Conservation (phyloP, 2,888 invertebrate genomes). For the Anaspis maculata region DNA sequence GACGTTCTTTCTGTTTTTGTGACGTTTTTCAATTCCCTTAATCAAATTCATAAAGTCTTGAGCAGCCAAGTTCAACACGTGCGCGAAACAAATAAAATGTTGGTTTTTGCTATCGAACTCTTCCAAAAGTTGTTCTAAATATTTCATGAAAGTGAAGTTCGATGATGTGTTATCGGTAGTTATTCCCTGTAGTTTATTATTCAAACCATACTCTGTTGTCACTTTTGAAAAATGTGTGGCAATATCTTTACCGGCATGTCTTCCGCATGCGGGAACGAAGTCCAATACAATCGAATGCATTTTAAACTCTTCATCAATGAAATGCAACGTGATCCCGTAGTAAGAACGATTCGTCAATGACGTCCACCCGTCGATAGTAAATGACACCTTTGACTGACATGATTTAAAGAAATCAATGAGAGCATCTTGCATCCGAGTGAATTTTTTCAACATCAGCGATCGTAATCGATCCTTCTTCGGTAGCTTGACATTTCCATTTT, state of each 20-base stretch:
- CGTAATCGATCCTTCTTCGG: constrained; percentile 8
- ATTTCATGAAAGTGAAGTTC: constrained; percentile 5
- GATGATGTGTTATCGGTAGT: constrained; percentile 6
- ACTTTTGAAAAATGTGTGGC: constrained; percentile 6
- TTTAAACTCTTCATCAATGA: constrained; percentile 20
- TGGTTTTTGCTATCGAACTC: constrained; percentile 4
- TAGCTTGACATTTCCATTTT: background rate
- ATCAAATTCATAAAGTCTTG: constrained; percentile 6
- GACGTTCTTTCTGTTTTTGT: background rate
- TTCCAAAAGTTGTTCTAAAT: constrained; percentile 1
- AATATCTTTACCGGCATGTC: constrained; percentile 20
- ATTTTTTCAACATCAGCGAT: constrained; percentile 3
- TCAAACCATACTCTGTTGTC: constrained; percentile 1
- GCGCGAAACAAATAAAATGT: constrained; percentile 8
- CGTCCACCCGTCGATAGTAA: constrained; percentile 23
- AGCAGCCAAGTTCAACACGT: constrained; percentile 6
- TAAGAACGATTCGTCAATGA: constrained; percentile 17
- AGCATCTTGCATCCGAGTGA: constrained; percentile 3
- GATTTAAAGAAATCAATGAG: constrained; percentile 11
- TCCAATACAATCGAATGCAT: constrained; percentile 19
- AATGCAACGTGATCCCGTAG: constrained; percentile 23
- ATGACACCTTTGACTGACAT: constrained; percentile 17
- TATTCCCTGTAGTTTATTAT: constrained; percentile 4
- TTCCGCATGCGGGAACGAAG: constrained; percentile 19
- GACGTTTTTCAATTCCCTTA: background rate